These are phyloP conservation scores for Neostethus bicornis DNA, from an alignment of 2,797 vertebrate genomes.

Conservation along the genomic window DNA sequence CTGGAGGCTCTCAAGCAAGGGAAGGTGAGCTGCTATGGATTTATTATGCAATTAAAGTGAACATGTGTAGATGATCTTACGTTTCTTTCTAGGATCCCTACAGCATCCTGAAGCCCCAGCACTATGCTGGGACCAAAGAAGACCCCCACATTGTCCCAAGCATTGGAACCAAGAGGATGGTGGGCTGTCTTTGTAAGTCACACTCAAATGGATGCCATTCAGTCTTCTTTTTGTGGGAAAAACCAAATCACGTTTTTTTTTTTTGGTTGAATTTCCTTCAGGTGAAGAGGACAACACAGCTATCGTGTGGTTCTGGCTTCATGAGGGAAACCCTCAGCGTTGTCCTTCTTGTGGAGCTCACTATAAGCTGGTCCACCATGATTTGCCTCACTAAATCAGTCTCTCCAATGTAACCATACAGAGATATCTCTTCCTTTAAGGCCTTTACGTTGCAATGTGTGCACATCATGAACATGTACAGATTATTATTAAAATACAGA, in stretches of 20 bases:
- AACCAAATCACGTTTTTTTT: neutral
- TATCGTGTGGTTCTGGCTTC: conserved; percentile 79
- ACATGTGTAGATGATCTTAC: neutral
- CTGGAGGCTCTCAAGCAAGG: conserved; percentile 77
- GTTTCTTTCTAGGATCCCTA: conserved; percentile 68
- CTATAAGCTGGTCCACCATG: conserved; percentile 69
- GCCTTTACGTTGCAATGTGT: conserved; percentile 30
- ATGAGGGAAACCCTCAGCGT: conserved; percentile 72
- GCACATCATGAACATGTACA: conserved; percentile 42
- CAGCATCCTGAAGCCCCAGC: conserved; percentile 70
- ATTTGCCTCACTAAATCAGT: conserved; percentile 70
- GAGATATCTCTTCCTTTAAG: conserved; percentile 5
- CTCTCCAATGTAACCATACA: neutral
- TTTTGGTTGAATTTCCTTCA: conserved; percentile 23
- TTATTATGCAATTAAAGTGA: neutral
- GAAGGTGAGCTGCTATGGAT: conserved; percentile 56
- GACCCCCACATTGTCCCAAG: conserved; percentile 78
- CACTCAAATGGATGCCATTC: neutral
- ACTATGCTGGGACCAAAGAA: conserved; percentile 69
- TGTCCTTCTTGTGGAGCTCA: conserved; percentile 76
- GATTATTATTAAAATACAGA: conserved; percentile 64
- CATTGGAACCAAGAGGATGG: conserved; percentile 70
- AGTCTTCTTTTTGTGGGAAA: neutral
- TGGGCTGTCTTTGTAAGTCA: conserved; percentile 77
- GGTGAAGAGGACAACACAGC: conserved; percentile 80